Percentiles rank a stretch among this genome's conserved stretches.
Evolutionary conservation across 2,797 vertebrate genomes (phyloP).

Genomic region (Falco rusticolus): DNA sequence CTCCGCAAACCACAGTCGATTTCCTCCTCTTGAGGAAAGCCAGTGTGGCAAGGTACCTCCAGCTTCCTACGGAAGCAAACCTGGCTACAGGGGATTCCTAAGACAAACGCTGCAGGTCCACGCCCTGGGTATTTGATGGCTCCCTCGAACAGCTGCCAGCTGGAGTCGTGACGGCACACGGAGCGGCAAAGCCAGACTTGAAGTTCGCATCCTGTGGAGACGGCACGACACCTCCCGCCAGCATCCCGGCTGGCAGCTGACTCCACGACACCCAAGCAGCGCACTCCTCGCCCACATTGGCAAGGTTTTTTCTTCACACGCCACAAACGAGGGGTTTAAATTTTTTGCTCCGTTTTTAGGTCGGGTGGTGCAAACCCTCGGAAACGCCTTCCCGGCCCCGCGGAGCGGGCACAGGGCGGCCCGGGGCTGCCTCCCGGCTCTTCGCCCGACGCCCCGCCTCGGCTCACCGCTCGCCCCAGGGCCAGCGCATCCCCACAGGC

Average conservation of each 20-base stretch:
- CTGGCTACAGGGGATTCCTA: background rate
- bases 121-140: accelerated
- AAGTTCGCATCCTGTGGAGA: background rate
- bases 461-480: background rate
- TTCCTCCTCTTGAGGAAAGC: background rate
- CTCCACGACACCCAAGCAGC: accelerated
- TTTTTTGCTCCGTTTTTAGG: accelerated
- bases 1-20: accelerated
- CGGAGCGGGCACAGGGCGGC: background rate
- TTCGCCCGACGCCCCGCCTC: too few species aligned
- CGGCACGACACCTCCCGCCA: background rate
- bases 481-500: background rate
- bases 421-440: background rate
- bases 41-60: accelerated
- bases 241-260: background rate
- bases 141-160: background rate
- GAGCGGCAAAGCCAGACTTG: background rate
- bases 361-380: background rate
- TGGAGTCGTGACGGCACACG: accelerated
- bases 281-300: background rate
- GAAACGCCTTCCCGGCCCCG: too few species aligned
- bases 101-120: background rate
- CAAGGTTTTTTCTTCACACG: accelerated
- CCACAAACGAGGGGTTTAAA: too few species aligned
- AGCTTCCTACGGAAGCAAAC: background rate